Evolutionary conservation across 1,140 invertebrate species (phyloP), one percentile per base, ranked within the genome.

Genomic region (Rhagoletis zephyria): DNA sequence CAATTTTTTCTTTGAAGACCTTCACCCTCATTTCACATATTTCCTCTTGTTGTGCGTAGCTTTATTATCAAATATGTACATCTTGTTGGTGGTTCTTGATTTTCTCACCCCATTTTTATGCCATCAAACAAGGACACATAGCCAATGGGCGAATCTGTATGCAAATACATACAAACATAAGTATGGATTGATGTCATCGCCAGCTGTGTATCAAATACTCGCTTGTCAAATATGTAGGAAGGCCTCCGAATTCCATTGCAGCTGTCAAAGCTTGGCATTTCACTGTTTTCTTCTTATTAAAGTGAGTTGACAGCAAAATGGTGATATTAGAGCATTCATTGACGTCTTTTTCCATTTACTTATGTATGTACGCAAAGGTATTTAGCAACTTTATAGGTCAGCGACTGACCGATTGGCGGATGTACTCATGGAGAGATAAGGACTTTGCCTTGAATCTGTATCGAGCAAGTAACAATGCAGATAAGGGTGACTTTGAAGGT

Each of bases 241-340:
- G 45, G 40, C 67, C 45, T 4, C 67, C 16, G 45, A 48, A 74
- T 45, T 74, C 67, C 67, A 48, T 42, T 74, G 45, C 67, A 48
- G 45, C 42, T 74, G 42, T 74, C 67, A 45, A 45, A 74, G 67
- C 67, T 74, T 74, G 9, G 3, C 67, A 74, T 45, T 74, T 74
- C 40, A 74, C 12, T 14, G 67, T 45, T 16, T 74, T 74, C 67
- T 48, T 42, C 42, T 74, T 74, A 40, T 74, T 16, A 30, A 16
- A 16, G 12, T 74, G 40, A 48, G 42, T 74, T 10, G 51, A 74
- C 14, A 74, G 61, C 16, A 63, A n/a, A 67, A 40, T 40, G 19
- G 42, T 12, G 4, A 19, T 67, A 67, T 42, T 16, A 14, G 2
- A 74, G 40, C 40, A 42, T 48, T 74, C 3, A 40, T 42, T 45